Conservation (phyloP, 2,888 invertebrate genomes). For the Tinea semifulvella region DNA sequence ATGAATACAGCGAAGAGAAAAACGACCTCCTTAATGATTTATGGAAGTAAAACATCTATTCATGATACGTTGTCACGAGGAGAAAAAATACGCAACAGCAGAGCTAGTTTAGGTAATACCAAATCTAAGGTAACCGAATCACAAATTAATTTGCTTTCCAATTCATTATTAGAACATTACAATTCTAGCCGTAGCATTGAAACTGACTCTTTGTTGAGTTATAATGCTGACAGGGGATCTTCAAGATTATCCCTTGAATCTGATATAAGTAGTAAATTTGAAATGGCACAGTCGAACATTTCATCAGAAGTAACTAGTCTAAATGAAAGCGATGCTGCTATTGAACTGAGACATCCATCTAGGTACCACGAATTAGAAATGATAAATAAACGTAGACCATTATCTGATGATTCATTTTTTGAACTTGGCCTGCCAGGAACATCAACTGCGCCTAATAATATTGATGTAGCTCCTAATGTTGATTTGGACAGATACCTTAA, state of each 20-base stretch:
- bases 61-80: conserved; percentile 60
- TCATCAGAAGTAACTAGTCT: conserved; percentile 52
- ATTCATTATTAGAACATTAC: conserved; percentile 41
- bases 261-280: conserved; percentile 60
- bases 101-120: conserved; percentile 50
- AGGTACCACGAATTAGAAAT: conserved; percentile 63
- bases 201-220: conserved; percentile 52
- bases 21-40: conserved; percentile 60
- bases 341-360: conserved; percentile 61
- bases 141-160: conserved; percentile 33
- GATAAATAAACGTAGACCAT: conserved; percentile 74
- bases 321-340: conserved; percentile 52
- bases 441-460: conserved; percentile 53
- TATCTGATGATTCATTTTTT: conserved; percentile 78
- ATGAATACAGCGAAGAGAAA: conserved; percentile 53
- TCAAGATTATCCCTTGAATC: conserved; percentile 57
- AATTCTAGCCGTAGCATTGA: conserved; percentile 45
- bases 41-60: conserved; percentile 58
- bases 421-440: conserved; percentile 71
- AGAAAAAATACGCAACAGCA: conserved; percentile 55
- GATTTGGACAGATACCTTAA: conserved; percentile 75
- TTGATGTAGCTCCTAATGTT: conserved; percentile 63
- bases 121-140: conserved; percentile 36
- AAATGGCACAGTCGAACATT: conserved; percentile 46
- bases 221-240: conserved; percentile 53